These are phyloP conservation scores for Callocephalon fimbriatum DNA, from an alignment of 2,113 vertebrate species.

Conservation along the genomic window DNA sequence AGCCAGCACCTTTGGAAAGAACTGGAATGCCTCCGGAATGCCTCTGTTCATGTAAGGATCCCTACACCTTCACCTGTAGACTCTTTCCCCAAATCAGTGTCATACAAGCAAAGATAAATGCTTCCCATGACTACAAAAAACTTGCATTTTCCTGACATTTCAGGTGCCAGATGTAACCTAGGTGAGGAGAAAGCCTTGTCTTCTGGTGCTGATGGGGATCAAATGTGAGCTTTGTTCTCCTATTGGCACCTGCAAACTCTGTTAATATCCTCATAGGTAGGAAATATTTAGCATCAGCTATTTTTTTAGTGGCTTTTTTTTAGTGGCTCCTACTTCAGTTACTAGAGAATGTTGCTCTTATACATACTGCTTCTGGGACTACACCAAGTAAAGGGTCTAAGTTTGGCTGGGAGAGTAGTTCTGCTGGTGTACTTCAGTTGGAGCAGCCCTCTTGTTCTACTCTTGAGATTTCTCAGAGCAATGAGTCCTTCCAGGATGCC, in stretches of 20 bases:
- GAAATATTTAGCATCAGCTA: not conserved
- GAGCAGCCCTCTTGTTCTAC: not conserved
- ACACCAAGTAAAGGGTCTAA: not conserved
- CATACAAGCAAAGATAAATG: not conserved
- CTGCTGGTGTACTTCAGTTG: not conserved
- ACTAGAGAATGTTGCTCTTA: not conserved
- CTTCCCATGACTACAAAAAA: not conserved
- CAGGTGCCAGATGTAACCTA: not conserved
- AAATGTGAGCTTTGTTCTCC: not conserved
- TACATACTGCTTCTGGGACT: not conserved
- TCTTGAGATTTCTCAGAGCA: not conserved
- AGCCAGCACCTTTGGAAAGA: not conserved
- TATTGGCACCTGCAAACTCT: rapidly evolving
- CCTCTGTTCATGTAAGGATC: not conserved
- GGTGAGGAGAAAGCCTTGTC: not conserved
- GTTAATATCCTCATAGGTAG: not conserved
- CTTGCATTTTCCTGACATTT: not conserved
- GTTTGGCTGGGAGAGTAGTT: not conserved
- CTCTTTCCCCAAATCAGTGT: not conserved
- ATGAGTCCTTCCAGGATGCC: not conserved
- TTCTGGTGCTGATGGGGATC: not conserved
- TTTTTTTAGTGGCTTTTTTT: not conserved
- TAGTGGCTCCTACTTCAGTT: not conserved
- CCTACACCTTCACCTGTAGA: not conserved
- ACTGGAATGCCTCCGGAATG: rapidly evolving